phyloP scores from a whole-genome alignment of 64 coral and sea anemone genomes.

The Stichodactyla helianthus region DNA sequence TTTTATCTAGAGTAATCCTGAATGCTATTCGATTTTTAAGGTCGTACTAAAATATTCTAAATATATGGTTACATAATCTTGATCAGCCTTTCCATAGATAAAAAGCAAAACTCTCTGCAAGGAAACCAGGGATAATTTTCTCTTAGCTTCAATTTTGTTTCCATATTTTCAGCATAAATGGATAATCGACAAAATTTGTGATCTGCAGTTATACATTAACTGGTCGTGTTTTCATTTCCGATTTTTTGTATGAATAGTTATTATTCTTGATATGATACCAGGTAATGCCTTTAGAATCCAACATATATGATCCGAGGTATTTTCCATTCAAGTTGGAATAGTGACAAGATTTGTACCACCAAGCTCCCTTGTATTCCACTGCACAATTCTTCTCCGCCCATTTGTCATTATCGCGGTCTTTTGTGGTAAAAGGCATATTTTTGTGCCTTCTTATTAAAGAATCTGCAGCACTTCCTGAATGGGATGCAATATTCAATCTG shows the following conservation, averaged over 20 bases:
- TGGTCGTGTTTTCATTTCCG: slow-evolving; percentile 22
- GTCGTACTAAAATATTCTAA: too few species aligned
- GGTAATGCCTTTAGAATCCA: background rate
- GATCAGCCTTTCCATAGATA: too few species aligned
- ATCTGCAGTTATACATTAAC: background rate
- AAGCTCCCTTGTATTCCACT: background rate
- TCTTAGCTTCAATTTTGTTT: too few species aligned
- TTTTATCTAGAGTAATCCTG: too few species aligned
- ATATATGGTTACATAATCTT: too few species aligned
- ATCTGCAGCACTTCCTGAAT: background rate
- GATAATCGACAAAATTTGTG: background rate
- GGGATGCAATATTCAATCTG: background rate
- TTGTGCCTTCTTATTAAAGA: background rate
- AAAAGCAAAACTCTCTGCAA: too few species aligned
- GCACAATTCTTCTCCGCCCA: background rate
- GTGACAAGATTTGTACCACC: slow-evolving; percentile 31
- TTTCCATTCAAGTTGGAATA: slow-evolving; percentile 17
- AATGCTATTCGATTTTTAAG: too few species aligned
- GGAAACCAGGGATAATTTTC: too few species aligned
- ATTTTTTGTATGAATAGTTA: background rate
- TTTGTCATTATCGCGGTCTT: slow-evolving; percentile 21
- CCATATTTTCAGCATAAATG: too few species aligned
- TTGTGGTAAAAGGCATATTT: background rate
- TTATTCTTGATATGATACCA: slow-evolving; percentile 7
- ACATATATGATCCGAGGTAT: background rate